Evolutionary conservation across 2,888 invertebrate genomes (phyloP), one percentile per base, ranked within the genome.

Genomic region (Sphaeridia pumilis): DNA sequence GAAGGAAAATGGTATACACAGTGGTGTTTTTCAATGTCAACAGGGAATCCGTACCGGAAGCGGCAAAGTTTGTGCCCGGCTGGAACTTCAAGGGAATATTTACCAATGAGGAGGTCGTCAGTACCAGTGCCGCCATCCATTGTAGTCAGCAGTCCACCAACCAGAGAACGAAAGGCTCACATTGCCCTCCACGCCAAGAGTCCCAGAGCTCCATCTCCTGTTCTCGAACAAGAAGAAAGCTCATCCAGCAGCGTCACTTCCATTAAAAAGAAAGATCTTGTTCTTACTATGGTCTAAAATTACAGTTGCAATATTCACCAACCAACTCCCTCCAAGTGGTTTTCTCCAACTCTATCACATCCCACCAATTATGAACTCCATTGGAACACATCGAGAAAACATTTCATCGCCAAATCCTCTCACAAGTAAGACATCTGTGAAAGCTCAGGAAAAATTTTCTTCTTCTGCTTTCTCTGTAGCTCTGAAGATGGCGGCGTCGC

Each of bases 51-150:
- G 26, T 52, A 52, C 26, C 45, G 46, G 41, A 52, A 52, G 41
- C n/a, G 52, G 36, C 52, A 52, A 46, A 52, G 52, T 52, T 46
- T 52, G 20, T 52, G 52, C 46, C 52, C 52, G 5, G 45, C 52
- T 25, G 46, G 46, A n/a, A 46, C 52, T 20, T 52, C 52, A 3
- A 35, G 52, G n/a, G 52, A 52, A 28, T 52, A 52, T 24, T 24
- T 36, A 3, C 36, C 35, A 26, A 10, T 38, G 4, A n/a, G 52
- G n/a, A n/a, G 52, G 3, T 45, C 45, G 5, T 52, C 52, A 2
- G 52, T 52, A 7, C 52, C 52, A 10, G 52, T 46, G 26, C 36
- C 52, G 21, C 52, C 52, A 1, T 52, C 38, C 38, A 52, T 52
- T 26, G 46, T 52, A 21, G 52, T 52, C 38, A 45, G 46, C 22